Evolutionary conservation across 2,797 vertebrate genomes (phyloP), one percentile per base, ranked within the genome.

Genomic region (Podargus strigoides): DNA sequence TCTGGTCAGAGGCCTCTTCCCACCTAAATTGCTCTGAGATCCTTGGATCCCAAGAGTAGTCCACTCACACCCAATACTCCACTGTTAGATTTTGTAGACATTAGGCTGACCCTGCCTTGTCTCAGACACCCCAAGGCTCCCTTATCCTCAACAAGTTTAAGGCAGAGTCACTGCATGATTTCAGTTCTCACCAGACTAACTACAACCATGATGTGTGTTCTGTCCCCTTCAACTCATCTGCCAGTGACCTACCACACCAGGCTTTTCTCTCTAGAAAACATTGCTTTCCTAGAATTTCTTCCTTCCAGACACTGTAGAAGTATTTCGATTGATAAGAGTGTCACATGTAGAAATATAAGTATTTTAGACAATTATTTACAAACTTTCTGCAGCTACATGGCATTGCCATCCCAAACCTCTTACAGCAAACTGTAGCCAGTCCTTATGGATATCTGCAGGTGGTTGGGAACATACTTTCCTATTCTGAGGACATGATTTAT

Each of bases 41-140:
- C 5, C 34, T 56, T 55, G 13, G 26, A 80, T 58, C 24, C 47
- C 67, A 23, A 24, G n/a, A 73, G 28, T 0, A 84, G 11, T 14
- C 30, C 32, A 9, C 6, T 37, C 30, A 11, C 1, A 37, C 7
- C 6, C 7, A 34, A 1, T 8, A 8, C 28, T 30, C n/a, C 28
- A 63, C 7, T 2, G 0, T 32, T 58, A 50, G 7, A 73, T 2
- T 23, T 82, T 62, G 27, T 0, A 66, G 42, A 27, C 8, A 9
- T 23, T 12, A 56, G 37, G 6, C 23, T 80, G 28, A 32, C 37
- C 14, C 18, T 75, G 30, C 28, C 41, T 72, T 64, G 16, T 22
- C 50, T 64, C 32, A 36, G n/a, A 14, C 13, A 19, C 3, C 28
- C 3, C 21, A 49, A 32, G 0, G 1, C 6, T 66, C 28, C 14